Evolutionary conservation across 2,797 vertebrate species (phyloP).

Genomic region (Acestrorhynchus altus): DNA sequence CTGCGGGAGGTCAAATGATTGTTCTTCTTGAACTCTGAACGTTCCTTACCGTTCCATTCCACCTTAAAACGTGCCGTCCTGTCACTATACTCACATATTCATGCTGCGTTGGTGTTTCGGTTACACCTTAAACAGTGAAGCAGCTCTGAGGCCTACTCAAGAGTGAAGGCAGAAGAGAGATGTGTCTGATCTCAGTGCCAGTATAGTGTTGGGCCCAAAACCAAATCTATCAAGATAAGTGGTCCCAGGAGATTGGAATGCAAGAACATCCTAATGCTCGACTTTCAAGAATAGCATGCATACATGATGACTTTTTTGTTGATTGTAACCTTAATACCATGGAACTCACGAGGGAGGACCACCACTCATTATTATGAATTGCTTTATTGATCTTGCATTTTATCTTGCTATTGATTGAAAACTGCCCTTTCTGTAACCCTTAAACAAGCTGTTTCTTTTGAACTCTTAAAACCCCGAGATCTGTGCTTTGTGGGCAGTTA

Average conservation of each 20-base stretch:
- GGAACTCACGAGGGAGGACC: not conserved
- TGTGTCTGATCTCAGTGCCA: slow-evolving; percentile 31
- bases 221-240: slow-evolving; percentile 47
- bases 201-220: slow-evolving; percentile 21
- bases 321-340: not conserved
- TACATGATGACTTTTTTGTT: not conserved
- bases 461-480: too few relatives aligned
- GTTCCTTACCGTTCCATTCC: too few relatives aligned
- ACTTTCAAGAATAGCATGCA: not conserved
- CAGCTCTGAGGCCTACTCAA: not conserved
- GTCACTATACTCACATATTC: too few relatives aligned
- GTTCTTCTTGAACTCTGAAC: too few relatives aligned
- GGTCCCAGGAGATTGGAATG: slow-evolving; percentile 38
- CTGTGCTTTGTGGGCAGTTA: too few relatives aligned
- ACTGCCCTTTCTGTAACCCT: not conserved
- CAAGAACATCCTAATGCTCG: slow-evolving; percentile 27
- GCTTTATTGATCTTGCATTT: not conserved
- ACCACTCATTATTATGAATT: not conserved
- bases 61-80: too few relatives aligned
- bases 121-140: not conserved
- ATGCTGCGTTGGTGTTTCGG: not conserved
- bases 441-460: not conserved
- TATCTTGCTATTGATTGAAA: slow-evolving; percentile 4
- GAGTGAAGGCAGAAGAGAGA: slow-evolving; percentile 21
- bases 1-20: too few relatives aligned